These are phyloP conservation scores for Eremobia ochroleuca DNA, from an alignment of 2,888 invertebrate genomes.

Conservation along the genomic window DNA sequence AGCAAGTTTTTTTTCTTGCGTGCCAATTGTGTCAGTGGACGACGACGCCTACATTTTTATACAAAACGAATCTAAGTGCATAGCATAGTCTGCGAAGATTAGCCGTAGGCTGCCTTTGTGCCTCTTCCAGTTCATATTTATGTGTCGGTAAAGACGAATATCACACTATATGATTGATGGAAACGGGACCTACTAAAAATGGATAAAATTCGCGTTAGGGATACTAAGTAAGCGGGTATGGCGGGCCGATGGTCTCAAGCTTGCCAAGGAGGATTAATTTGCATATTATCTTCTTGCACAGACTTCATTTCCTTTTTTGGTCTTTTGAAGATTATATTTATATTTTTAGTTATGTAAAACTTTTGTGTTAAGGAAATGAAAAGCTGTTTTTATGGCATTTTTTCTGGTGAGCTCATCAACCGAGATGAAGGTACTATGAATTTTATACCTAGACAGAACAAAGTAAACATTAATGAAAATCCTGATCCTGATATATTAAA, in stretches of 20 bases:
- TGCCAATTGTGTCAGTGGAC: not conserved
- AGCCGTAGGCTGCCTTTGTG: not conserved
- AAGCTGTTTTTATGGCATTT: not conserved
- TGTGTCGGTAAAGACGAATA: conserved; percentile 28
- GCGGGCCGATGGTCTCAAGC: conserved; percentile 26
- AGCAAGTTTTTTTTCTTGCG: not conserved
- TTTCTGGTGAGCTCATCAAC: not conserved
- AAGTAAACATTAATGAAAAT: not conserved
- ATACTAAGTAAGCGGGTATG: conserved; percentile 22
- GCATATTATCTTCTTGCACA: conserved; percentile 52
- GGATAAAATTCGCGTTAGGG: conserved; percentile 52
- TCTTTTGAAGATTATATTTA: not conserved
- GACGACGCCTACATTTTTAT: not conserved
- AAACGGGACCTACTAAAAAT: conserved; percentile 53
- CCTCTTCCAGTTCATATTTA: conserved; percentile 33
- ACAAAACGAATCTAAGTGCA: not conserved
- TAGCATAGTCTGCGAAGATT: not conserved
- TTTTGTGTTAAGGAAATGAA: conserved; percentile 16
- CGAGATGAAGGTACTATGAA: not conserved
- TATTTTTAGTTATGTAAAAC: not conserved
- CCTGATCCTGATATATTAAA: not conserved
- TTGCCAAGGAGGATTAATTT: conserved; percentile 38
- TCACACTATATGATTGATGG: conserved; percentile 61
- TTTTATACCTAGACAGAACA: not conserved
- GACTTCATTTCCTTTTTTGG: conserved; percentile 31